A percentile compares a stretch with the other conserved stretches of the same genome.
These are phyloP conservation scores for Netelia melanura DNA, from an alignment of 2,888 invertebrate species.

Conservation along the genomic window DNA sequence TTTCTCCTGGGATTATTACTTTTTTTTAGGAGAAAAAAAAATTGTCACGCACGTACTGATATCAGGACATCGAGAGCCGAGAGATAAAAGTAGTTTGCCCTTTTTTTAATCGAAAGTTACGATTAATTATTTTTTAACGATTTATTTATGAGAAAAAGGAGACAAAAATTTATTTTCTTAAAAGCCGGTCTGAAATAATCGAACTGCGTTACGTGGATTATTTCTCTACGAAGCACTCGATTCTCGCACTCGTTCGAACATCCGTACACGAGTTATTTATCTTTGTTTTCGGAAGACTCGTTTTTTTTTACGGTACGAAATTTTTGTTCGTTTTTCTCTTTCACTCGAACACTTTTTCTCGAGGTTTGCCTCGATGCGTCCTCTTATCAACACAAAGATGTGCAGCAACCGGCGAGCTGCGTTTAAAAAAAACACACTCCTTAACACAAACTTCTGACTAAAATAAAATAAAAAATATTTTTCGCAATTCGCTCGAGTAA, in stretches of 20 bases:
- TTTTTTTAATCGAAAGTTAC: neutral
- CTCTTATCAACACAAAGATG: neutral
- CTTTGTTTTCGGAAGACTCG: constrained; percentile 25
- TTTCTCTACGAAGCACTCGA: neutral
- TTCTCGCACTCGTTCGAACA: neutral
- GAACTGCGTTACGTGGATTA: neutral
- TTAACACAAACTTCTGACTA: neutral
- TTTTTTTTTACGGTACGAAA: neutral
- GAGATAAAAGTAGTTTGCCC: neutral
- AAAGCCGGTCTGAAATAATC: constrained; percentile 23
- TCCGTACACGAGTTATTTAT: neutral
- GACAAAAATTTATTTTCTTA: neutral
- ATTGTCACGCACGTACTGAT: constrained; percentile 70
- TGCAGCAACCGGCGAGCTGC: neutral
- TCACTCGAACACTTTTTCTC: constrained; percentile 5
- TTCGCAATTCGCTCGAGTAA: neutral
- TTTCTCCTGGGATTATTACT: constrained; percentile 3
- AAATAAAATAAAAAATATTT: neutral
- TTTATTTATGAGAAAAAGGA: neutral
- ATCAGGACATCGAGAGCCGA: constrained; percentile 76
- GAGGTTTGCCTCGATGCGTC: neutral
- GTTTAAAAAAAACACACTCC: constrained; percentile 14
- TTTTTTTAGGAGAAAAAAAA: constrained; percentile 1
- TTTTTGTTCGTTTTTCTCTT: neutral
- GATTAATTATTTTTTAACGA: neutral